Evolutionary conservation across 2,797 vertebrate species (phyloP).

Genomic region (Paedocypris micromegethes): DNA sequence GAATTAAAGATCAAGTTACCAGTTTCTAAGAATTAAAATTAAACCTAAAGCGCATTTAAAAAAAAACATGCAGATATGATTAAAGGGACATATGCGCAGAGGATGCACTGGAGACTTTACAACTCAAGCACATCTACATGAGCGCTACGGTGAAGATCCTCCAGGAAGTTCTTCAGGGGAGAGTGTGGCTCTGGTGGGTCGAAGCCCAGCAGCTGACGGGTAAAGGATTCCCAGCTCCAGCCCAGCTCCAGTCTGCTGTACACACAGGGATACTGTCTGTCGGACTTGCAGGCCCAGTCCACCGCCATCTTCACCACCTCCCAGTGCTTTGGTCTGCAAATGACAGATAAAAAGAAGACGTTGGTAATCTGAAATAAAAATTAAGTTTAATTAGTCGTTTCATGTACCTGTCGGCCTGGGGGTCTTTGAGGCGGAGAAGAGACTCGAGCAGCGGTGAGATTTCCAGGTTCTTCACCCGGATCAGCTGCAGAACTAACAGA

Average conservation of each 20-base stretch:
- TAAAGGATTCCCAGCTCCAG: conserved; percentile 74
- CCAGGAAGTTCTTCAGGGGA: conserved; percentile 46
- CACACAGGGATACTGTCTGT: conserved; percentile 72
- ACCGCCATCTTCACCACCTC: conserved; percentile 64
- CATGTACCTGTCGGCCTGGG: conserved; percentile 51
- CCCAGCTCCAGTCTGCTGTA: conserved; percentile 77
- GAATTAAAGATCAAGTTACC: too few species aligned
- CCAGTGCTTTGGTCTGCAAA: conserved; percentile 55
- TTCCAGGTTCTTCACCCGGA: conserved; percentile 57
- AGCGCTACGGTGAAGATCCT: conserved; percentile 23
- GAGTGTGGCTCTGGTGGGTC: conserved; percentile 50
- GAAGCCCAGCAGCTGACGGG: conserved; percentile 69
- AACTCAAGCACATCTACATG: conserved; percentile 1
- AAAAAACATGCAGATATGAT: too few species aligned
- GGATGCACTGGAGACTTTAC: too few species aligned
- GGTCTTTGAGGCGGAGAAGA: conserved; percentile 64
- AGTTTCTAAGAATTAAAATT: too few species aligned
- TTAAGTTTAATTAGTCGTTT: neutral
- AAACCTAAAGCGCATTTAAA: too few species aligned
- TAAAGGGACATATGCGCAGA: too few species aligned
- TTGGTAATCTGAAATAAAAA: neutral
- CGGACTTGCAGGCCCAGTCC: conserved; percentile 70
- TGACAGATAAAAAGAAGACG: neutral
- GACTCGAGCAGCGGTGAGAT: conserved; percentile 65
- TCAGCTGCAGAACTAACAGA: conserved; percentile 75